Base-by-base conservation (phyloP, 2,113 vertebrate genomes). In the Aspidoscelis tigris region DNA sequence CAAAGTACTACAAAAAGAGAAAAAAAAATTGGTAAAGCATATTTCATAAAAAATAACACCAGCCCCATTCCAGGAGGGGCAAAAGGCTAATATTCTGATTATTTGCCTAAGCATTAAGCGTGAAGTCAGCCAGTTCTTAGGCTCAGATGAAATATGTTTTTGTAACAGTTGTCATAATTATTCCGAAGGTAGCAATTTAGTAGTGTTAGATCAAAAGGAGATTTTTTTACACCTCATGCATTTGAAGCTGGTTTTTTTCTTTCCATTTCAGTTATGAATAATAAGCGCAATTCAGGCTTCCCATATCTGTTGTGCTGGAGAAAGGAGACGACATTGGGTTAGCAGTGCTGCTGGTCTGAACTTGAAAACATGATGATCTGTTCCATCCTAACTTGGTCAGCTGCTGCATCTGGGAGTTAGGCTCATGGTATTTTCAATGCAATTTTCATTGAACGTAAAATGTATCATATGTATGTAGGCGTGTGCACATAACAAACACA, bases 1-100 rank as follows among this genome's bases (percentile, higher is more conserved):
- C 33, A 74, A 33, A 83, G 72, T 50, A 39, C 58, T 75, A 74
- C 81, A 83, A 83, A 82, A 76, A 83, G 74, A 72, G 75, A 66
- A 66, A 65, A 83, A 83, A 50, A 75, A 50, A 65, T 43, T 65
- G 72, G 26, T 83, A 66, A 83, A 83, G 39, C 70, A 82, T 75
- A 75, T 39, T 75, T 75, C 71, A 83, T 12, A n/a, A 22, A 33
- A 82, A 83, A 83, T 66, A 83, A 75, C 66, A 82, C 47, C 81
- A 83, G 14, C 61, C 75, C 41, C 26, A 50, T 76, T 74, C 58
- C 21, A 73, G 50, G 73, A 14, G 22, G 43, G 33, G 69, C 4
- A 3, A 66, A 82, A 71, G 3, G 47, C 5, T 47, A 66, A 75
- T 50, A 33, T 65, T 76, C 58, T 66, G 81, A 76, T 50, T 33